Conservation (phyloP, 2,797 vertebrate species). For the Phalanger gymnotis region DNA sequence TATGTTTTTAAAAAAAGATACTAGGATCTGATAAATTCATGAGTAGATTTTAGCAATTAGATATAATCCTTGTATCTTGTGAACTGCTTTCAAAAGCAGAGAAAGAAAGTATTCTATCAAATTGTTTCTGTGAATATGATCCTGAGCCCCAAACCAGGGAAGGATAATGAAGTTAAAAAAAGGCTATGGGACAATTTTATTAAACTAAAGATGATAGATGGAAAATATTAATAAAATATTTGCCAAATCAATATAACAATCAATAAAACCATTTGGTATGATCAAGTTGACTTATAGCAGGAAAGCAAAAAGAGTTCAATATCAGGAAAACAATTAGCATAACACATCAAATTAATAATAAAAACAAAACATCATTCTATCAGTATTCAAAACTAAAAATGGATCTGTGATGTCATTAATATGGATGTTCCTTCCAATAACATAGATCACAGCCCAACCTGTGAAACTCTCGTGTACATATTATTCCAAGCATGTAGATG, state of each 20-base stretch:
- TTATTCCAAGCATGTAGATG: not conserved
- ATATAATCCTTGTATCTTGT: not conserved
- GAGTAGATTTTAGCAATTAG: not conserved
- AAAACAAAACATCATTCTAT: not conserved
- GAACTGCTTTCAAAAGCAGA: not conserved
- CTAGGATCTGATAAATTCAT: not conserved
- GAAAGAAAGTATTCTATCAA: not conserved
- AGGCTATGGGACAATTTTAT: not conserved
- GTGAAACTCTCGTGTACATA: not conserved
- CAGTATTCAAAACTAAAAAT: not conserved
- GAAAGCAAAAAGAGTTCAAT: not conserved
- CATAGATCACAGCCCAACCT: not conserved
- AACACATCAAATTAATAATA: not conserved
- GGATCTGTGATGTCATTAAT: not conserved
- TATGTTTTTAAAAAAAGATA: not conserved
- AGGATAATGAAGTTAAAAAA: not conserved
- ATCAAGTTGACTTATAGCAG: not conserved
- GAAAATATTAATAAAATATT: not conserved
- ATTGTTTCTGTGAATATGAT: not conserved
- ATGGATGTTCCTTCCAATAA: not conserved
- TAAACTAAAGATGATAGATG: not conserved
- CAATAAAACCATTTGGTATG: not conserved
- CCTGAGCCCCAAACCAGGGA: not conserved
- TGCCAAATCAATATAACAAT: not conserved
- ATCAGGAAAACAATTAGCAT: not conserved